Evolutionary conservation across 1,140 invertebrate genomes (phyloP), one percentile per base, ranked within the genome.

Genomic region (Frieseomelitta varia): DNA sequence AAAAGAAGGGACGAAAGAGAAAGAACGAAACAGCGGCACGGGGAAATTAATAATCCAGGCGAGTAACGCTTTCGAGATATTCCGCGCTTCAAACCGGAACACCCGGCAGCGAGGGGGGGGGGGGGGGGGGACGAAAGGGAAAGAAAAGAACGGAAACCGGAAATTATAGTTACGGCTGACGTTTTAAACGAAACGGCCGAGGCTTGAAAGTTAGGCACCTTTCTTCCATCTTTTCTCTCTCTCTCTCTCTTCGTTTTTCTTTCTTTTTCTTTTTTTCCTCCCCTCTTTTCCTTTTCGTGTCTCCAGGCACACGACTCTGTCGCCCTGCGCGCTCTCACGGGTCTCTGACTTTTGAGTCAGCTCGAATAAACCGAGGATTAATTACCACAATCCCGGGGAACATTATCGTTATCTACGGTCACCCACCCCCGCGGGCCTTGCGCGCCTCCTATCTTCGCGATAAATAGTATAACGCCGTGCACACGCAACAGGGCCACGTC

Each of bases 361-460:
- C 61, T 84, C 81, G 74, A 78, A 84, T 84, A 83, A 81, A 65
- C 68, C 68, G 47, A 67, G 77, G 85, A 84, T 89, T 90, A 90
- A 90, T 90, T 81, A 90, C 84, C 75, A 79, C 85, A 73, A 75
- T 85, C 75, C 68, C 53, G 67, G 34, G 63, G 34, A 81, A 81
- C 82, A 79, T 87, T 89, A 85, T 83, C 78, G 82, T 89, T 85
- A 85, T 85, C 80, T 89, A 61, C 69, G 34, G 67, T 79, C 69
- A 68, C 63, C 78, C 61, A 53, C 53, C 75, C 30, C 61, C 78
- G 21, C 81, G 34, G 65, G 55, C 55, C 24, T 53, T 53, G 76
- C 84, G 72, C 34, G 47, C 71, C 65, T 69, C 76, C 75, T 86
- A 85, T 77, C 72, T 89, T 86, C 55, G 65, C 85, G 88, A 89